Conservation (phyloP, 37 sponge, comb jelly and placozoan genomes). For the Hormiphora californensis region DNA sequence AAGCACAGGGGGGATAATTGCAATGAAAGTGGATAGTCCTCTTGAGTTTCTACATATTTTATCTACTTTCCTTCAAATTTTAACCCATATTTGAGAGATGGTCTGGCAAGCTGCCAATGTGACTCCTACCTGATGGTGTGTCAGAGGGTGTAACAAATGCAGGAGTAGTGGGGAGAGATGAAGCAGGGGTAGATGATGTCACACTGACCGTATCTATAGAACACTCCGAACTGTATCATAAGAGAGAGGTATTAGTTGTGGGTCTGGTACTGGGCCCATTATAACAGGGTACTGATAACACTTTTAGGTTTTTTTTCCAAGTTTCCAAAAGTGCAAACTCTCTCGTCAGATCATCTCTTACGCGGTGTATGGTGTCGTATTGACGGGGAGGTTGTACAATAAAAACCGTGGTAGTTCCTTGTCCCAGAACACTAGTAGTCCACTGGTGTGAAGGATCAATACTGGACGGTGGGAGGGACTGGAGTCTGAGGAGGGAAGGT, state of each 20-base stretch:
- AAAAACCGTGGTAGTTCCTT: slow-evolving; percentile 2
- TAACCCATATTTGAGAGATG: too few relatives aligned
- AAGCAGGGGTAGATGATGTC: neutral
- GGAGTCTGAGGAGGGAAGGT: neutral
- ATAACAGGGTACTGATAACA: neutral
- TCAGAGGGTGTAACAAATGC: neutral
- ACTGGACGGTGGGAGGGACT: slow-evolving; percentile 27
- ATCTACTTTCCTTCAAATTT: too few relatives aligned
- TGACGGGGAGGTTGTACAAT: slow-evolving; percentile 7
- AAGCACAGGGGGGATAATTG: too few relatives aligned
- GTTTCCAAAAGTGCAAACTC: neutral
- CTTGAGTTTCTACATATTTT: too few relatives aligned
- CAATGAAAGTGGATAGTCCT: too few relatives aligned
- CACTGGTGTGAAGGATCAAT: slow-evolving; percentile 17
- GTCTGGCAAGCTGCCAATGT: neutral
- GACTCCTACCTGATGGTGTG: neutral
- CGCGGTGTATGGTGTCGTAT: neutral
- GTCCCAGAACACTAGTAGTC: slow-evolving; percentile 15
- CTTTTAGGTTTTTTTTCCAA: neutral
- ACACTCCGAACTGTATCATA: neutral
- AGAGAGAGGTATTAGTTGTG: neutral
- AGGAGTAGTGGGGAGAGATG: neutral
- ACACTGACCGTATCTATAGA: neutral
- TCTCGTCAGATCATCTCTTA: neutral
- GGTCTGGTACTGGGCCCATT: neutral